phyloP scores from a whole-genome alignment of 2,888 invertebrate genomes.

The Helicoverpa assulta region DNA sequence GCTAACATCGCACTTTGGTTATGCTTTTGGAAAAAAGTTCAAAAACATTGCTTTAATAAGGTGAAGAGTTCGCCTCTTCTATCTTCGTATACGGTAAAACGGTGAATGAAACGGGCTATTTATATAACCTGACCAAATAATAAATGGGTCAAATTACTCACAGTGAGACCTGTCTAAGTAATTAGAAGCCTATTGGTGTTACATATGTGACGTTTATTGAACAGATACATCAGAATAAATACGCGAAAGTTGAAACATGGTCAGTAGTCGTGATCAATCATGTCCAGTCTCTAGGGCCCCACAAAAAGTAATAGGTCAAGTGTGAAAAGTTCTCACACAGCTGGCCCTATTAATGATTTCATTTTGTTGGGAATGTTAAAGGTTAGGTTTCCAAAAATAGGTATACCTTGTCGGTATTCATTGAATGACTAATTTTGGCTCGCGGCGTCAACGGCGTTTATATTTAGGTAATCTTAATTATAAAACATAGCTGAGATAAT shows the following conservation, averaged over 20 bases:
- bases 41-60: too few relatives aligned
- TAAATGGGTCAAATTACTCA: constrained; percentile 9
- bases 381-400: background rate
- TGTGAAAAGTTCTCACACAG: constrained; percentile 42
- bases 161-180: constrained; percentile 3
- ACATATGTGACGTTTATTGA: constrained; percentile 39
- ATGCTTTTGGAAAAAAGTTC: too few relatives aligned
- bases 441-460: too few relatives aligned
- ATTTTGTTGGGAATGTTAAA: constrained; percentile 5
- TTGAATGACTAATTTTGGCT: too few relatives aligned
- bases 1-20: too few relatives aligned
- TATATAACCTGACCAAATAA: background rate
- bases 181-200: constrained; percentile 23
- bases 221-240: constrained; percentile 35
- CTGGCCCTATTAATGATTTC: constrained; percentile 25
- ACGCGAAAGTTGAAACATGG: constrained; percentile 36
- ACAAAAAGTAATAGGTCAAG: constrained; percentile 54
- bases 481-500: background rate
- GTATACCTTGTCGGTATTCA: too few relatives aligned
- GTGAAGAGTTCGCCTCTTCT: too few relatives aligned
- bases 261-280: constrained; percentile 54
- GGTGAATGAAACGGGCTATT: too few relatives aligned
- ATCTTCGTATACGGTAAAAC: too few relatives aligned
- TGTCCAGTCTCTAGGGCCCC: constrained; percentile 40
- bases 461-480: too few relatives aligned